A percentile compares a stretch with the other conserved stretches of the same genome.
Evolutionary conservation across 2,113 vertebrate genomes (phyloP).

Genomic region (Pampusana beccarii): DNA sequence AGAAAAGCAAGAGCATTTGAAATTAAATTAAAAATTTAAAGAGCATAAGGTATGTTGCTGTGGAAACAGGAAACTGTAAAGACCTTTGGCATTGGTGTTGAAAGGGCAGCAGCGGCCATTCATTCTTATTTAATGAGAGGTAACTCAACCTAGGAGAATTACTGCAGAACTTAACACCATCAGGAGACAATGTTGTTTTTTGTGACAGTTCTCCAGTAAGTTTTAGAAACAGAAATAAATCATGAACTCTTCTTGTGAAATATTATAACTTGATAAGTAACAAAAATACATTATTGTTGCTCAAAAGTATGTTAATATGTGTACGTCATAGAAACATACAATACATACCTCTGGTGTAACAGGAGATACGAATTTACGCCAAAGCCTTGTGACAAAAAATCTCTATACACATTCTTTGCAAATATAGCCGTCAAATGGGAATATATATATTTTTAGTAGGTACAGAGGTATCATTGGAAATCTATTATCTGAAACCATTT

Average conservation of each 20-base stretch:
- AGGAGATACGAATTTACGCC: background rate
- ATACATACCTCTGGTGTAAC: background rate
- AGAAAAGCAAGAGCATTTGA: background rate
- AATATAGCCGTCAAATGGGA: background rate
- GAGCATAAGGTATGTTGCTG: background rate
- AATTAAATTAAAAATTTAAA: background rate
- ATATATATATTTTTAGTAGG: background rate
- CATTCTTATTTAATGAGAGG: background rate
- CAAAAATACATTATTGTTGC: background rate
- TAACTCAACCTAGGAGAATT: background rate
- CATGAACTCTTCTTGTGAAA: background rate
- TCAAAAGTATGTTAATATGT: background rate
- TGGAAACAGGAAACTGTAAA: background rate
- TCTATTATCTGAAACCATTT: background rate
- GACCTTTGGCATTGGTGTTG: background rate
- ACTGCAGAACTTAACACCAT: background rate
- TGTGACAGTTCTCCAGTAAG: background rate
- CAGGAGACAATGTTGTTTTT: background rate
- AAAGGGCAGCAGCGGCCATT: background rate
- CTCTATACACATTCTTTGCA: background rate
- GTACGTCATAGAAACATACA: background rate
- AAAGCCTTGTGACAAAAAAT: background rate
- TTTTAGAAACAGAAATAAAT: background rate
- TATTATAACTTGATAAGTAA: background rate
- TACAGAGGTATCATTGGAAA: background rate